A percentile compares a stretch with the other conserved stretches of the same genome.
Evolutionary conservation across 1,140 invertebrate genomes (phyloP).

Genomic region (Medauroidea extradentata): DNA sequence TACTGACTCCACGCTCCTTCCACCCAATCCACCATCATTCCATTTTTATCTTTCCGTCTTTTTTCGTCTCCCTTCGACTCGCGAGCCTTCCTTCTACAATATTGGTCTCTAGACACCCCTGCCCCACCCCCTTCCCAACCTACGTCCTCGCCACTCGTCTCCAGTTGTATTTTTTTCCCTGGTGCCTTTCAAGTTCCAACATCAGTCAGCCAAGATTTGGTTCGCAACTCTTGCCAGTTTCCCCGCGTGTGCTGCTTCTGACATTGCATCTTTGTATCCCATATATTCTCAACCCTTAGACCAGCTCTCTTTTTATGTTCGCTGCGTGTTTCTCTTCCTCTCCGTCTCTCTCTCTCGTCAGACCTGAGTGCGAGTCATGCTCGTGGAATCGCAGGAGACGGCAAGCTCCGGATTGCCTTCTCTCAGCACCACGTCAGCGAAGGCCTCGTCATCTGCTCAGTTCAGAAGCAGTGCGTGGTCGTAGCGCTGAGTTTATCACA

Average conservation of each 20-base stretch:
- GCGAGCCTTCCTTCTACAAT: constrained; percentile 1
- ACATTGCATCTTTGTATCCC: constrained; percentile 9
- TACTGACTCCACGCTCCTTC: neutral
- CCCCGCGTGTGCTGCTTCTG: neutral
- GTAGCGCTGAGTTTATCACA: too few species aligned
- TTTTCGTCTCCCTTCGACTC: neutral
- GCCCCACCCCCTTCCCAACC: neutral
- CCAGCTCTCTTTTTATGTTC: too few species aligned
- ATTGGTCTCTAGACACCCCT: constrained; percentile 2
- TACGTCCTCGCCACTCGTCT: neutral
- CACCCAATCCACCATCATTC: neutral
- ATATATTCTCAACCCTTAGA: constrained; percentile 6
- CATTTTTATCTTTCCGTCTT: constrained; percentile 8
- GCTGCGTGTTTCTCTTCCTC: too few species aligned
- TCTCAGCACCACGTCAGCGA: too few species aligned
- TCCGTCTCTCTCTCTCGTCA: too few species aligned
- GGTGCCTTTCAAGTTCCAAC: constrained; percentile 9
- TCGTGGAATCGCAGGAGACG: too few species aligned
- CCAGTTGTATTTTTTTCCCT: neutral
- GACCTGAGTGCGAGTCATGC: too few species aligned
- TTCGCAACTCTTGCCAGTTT: neutral
- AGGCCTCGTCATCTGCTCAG: too few species aligned
- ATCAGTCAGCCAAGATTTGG: constrained; percentile 8
- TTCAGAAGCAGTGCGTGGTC: too few species aligned
- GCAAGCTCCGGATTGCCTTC: too few species aligned